Base-by-base conservation (phyloP, 2,888 invertebrate genomes). In the Steinernema hermaphroditum region DNA sequence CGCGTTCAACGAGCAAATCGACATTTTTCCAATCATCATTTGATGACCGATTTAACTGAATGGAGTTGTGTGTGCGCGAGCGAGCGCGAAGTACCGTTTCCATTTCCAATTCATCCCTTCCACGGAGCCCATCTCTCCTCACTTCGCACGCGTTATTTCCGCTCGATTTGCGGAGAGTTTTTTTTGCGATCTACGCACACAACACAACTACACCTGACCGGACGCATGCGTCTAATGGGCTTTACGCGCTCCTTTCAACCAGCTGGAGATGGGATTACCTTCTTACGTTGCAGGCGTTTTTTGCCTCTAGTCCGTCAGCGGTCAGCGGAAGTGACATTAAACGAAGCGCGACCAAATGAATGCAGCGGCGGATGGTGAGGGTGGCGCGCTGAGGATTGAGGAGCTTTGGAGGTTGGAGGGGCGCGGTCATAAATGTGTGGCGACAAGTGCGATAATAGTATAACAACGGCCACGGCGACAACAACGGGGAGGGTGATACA, bases 281-380 rank as follows among this genome's bases (percentile, higher is more conserved):
- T 32, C 32, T 22, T 16, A 32, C 27, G 62, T n/a, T n/a, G n/a
- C n/a, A 27, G 62, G 27, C 62, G 62, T 62, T 62, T 62, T 62
- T 62, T 62, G 27, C 62, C n/a, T n/a, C n/a, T n/a, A n/a, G n/a
- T 22, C 62, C 32, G 32, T 8, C 8, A 16, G 32, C n/a, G 62
- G 62, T 62, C 62, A 62, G 34, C 62, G 62, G 62, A 62, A 62
- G 62, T 62, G 62, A 32, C 62, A 62, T 62, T 62, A 62, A 62
- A 62, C 62, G 62, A 62, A 62, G 62, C 62, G 62, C 62, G 29
- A 62, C 62, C 62, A 62, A 62, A 62, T 29, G 62, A 32, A 62
- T 62, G 32, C 62, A 62, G 32, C 32, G n/a, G n/a, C n/a, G n/a
- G n/a, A n/a, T n/a, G n/a, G 62, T 62, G 62, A 62, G 62, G 6